Conservation (phyloP, 2,797 vertebrate species). For the Myripristis murdjan region DNA sequence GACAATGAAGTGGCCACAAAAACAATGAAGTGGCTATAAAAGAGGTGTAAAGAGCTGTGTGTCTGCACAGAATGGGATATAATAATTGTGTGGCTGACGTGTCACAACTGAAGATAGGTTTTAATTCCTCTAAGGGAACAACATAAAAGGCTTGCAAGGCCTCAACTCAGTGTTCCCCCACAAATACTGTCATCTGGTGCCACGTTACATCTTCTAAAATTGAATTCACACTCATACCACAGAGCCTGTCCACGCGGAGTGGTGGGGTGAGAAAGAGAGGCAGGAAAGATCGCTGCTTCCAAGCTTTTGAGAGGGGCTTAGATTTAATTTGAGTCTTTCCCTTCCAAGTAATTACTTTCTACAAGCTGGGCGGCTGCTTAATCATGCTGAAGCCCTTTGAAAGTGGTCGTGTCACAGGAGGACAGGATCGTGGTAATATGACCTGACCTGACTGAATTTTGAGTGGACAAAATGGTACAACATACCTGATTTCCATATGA, state of each 20-base stretch:
- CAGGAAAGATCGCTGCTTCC: constrained; percentile 1
- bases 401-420: not conserved
- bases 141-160: constrained; percentile 1
- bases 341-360: constrained; percentile 27
- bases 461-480: not conserved
- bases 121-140: constrained; percentile 37
- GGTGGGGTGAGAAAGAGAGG: not conserved
- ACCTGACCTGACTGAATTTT: constrained; percentile 3
- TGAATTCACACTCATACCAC: constrained; percentile 19
- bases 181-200: constrained; percentile 41
- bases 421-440: constrained; percentile 8
- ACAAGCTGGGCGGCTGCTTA: constrained; percentile 23
- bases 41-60: constrained; percentile 4
- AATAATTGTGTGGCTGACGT: not conserved
- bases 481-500: not conserved
- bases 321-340: constrained; percentile 14
- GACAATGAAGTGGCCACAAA: constrained; percentile 4
- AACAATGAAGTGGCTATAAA: constrained; percentile 10
- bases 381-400: constrained; percentile 57
- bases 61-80: constrained; percentile 29
- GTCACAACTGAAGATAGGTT: constrained; percentile 9
- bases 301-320: constrained; percentile 32
- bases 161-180: constrained; percentile 12
- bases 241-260: not conserved
- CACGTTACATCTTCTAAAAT: constrained; percentile 40